Percentiles rank a stretch among this genome's conserved stretches.
Evolutionary conservation across 2,113 vertebrate species (phyloP).

Genomic region (Panthera tigris): DNA sequence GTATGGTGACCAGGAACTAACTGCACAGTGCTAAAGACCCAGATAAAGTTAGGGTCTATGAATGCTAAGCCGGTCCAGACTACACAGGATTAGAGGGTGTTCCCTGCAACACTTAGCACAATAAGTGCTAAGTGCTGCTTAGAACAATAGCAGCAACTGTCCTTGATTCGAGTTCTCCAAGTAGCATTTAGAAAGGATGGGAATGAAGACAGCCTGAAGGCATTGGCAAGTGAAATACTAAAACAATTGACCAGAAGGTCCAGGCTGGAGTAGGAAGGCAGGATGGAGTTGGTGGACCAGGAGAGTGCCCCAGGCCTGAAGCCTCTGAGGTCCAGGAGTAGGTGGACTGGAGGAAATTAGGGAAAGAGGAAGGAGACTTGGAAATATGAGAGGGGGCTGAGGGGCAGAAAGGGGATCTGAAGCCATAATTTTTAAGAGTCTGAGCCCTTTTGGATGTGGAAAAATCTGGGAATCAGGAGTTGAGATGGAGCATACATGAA

Average conservation of each 20-base stretch:
- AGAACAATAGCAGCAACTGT: neutral
- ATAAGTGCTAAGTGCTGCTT: no score
- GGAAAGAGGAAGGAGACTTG: neutral
- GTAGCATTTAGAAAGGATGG: neutral
- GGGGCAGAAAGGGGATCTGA: neutral
- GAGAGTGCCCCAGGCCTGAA: neutral
- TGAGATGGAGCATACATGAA: neutral
- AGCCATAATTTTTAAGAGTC: neutral
- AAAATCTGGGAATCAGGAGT: neutral
- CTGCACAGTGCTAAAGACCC: neutral
- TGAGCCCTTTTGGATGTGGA: neutral
- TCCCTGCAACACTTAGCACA: neutral
- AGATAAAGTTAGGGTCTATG: neutral
- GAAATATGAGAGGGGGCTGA: neutral
- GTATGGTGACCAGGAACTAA: neutral
- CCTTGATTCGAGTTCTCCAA: neutral
- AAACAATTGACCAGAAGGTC: neutral
- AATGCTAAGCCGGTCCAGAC: neutral
- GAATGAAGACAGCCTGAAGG: neutral
- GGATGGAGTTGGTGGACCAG: neutral
- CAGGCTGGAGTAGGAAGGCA: neutral
- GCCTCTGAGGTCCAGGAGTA: neutral
- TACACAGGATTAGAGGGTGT: neutral
- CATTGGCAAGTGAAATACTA: neutral
- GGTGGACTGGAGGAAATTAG: neutral